A percentile compares a stretch with the other conserved stretches of the same genome.
phyloP scores from a whole-genome alignment of 2,113 vertebrate species.

The Macquaria australasica region DNA sequence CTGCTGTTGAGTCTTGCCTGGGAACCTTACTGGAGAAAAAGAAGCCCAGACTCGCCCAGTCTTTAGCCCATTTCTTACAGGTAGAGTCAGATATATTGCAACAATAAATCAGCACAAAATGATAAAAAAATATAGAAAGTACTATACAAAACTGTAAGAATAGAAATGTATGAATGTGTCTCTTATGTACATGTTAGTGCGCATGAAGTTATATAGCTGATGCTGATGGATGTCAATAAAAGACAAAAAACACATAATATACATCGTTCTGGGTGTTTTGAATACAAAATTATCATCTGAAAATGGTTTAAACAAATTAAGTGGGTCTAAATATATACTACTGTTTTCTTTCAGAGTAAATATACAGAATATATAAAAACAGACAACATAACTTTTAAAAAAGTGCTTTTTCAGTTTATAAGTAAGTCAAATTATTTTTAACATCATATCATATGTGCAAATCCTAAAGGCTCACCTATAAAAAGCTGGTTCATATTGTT shows the following conservation, averaged over 20 bases:
- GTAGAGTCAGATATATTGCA: constrained; percentile 33
- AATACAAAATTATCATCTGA: neutral
- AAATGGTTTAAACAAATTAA: neutral
- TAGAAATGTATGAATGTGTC: neutral
- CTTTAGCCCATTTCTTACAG: constrained; percentile 88
- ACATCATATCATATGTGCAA: neutral
- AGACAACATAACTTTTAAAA: no score
- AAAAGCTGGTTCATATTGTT: neutral
- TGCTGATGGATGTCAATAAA: neutral
- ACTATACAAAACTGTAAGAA: neutral
- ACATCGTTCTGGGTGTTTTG: neutral
- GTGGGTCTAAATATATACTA: neutral
- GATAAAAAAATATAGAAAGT: neutral
- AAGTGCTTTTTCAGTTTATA: no score
- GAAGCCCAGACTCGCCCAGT: constrained; percentile 85
- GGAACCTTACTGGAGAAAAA: constrained; percentile 84
- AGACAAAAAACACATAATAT: neutral
- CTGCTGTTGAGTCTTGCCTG: constrained; percentile 84
- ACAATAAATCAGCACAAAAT: neutral
- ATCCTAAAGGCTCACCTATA: neutral
- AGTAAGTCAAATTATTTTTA: neutral
- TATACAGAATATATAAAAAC: no score
- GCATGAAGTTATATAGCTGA: neutral
- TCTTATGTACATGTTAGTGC: neutral
- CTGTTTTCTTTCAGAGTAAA: neutral